These are phyloP conservation scores for Mormyrus lacerda DNA, from an alignment of 2,113 vertebrate species.

Conservation along the genomic window DNA sequence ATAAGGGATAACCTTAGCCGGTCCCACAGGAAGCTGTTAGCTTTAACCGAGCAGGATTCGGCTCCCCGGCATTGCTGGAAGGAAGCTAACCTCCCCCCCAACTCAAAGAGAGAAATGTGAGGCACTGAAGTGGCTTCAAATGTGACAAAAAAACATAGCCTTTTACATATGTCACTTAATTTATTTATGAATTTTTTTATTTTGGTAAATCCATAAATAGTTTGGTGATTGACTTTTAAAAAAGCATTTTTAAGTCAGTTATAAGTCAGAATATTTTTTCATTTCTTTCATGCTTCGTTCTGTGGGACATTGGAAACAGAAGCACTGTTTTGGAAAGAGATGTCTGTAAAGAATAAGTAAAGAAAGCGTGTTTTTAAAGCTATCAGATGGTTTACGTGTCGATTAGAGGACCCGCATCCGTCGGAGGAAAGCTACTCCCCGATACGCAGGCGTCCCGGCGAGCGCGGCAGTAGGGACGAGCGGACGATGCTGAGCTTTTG, in stretches of 20 bases:
- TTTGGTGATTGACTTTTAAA: neutral
- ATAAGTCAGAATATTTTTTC: neutral
- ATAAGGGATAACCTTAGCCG: conserved; percentile 43
- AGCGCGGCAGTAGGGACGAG: neutral
- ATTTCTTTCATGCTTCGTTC: neutral
- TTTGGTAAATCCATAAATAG: neutral
- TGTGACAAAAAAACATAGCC: neutral
- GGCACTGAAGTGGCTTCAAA: neutral
- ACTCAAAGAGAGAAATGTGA: neutral
- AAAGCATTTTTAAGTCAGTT: neutral
- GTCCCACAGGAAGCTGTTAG: conserved; percentile 42
- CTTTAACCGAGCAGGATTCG: conserved; percentile 23
- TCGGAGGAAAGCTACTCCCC: neutral
- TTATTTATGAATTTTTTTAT: neutral
- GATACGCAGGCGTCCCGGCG: neutral
- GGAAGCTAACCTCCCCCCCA: neutral
- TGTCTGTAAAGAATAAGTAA: neutral
- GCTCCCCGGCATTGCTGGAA: neutral
- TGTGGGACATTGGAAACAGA: neutral
- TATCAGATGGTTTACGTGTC: neutral
- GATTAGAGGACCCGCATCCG: neutral
- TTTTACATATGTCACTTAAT: neutral
- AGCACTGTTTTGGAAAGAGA: neutral
- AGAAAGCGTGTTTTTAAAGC: neutral
- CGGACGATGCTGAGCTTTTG: neutral